Conservation (phyloP, 2,113 vertebrate species). For the Tichodroma muraria region DNA sequence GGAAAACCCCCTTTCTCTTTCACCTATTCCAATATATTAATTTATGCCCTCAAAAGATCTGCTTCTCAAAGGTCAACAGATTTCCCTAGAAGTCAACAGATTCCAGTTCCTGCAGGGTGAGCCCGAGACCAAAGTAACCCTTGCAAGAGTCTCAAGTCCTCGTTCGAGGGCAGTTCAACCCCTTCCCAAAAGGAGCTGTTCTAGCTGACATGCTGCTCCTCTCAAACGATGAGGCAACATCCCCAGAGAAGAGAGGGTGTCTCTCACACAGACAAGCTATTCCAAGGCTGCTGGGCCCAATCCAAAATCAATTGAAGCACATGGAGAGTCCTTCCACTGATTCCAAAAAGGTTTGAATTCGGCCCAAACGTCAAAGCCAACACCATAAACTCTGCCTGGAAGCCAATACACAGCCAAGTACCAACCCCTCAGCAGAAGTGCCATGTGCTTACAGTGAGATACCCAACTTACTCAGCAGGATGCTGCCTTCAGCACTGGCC, state of each 20-base stretch:
- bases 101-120: background rate
- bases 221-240: background rate
- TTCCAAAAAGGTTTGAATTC: slow-evolving; percentile 29
- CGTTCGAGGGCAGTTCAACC: background rate
- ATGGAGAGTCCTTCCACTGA: background rate
- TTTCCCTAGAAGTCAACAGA: background rate
- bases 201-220: background rate
- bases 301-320: slow-evolving; percentile 31
- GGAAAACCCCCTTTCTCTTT: background rate
- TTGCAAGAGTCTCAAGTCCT: background rate
- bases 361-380: slow-evolving; percentile 28
- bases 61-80: background rate
- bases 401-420: background rate
- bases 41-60: background rate
- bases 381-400: slow-evolving; percentile 38
- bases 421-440: background rate
- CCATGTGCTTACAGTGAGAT: background rate
- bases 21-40: background rate
- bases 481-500: background rate
- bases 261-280: background rate
- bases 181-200: background rate
- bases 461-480: background rate
- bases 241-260: slow-evolving; percentile 3
- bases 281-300: background rate
- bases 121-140: background rate